A percentile compares a stretch with the other conserved stretches of the same genome.
phyloP scores from a whole-genome alignment of 2,797 vertebrate species.

The Neosilurus hyrtlii region DNA sequence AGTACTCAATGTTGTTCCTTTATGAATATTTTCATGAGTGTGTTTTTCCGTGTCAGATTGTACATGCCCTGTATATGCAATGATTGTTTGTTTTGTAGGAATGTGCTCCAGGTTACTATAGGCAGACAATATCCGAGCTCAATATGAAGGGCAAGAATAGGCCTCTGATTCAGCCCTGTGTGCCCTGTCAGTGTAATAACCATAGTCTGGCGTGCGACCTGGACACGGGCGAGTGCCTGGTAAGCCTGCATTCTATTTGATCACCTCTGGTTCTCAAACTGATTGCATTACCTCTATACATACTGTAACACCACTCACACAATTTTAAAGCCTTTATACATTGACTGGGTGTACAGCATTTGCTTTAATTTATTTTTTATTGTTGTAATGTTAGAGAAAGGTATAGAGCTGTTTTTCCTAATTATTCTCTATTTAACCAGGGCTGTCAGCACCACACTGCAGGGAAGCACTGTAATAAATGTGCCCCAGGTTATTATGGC shows the following conservation, averaged over 20 bases:
- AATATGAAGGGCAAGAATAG: conserved; percentile 52
- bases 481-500: conserved; percentile 83
- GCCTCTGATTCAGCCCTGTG: conserved; percentile 70
- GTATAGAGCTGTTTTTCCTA: background rate
- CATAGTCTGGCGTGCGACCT: conserved; percentile 82
- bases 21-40: background rate
- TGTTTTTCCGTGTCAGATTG: background rate
- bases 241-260: conserved; percentile 53
- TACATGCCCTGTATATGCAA: background rate
- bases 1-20: background rate
- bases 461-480: conserved; percentile 79
- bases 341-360: background rate
- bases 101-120: conserved; percentile 83
- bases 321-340: background rate
- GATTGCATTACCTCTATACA: background rate
- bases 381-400: background rate
- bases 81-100: conserved; percentile 65
- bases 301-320: background rate
- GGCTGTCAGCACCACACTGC: conserved; percentile 83
- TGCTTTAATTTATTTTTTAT: background rate
- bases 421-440: conserved; percentile 62
- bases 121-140: conserved; percentile 66
- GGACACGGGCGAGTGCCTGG: conserved; percentile 86
- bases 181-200: conserved; percentile 85
- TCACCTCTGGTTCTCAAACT: background rate